phyloP scores from a whole-genome alignment of 2,113 vertebrate genomes.

The Tapirus terrestris region DNA sequence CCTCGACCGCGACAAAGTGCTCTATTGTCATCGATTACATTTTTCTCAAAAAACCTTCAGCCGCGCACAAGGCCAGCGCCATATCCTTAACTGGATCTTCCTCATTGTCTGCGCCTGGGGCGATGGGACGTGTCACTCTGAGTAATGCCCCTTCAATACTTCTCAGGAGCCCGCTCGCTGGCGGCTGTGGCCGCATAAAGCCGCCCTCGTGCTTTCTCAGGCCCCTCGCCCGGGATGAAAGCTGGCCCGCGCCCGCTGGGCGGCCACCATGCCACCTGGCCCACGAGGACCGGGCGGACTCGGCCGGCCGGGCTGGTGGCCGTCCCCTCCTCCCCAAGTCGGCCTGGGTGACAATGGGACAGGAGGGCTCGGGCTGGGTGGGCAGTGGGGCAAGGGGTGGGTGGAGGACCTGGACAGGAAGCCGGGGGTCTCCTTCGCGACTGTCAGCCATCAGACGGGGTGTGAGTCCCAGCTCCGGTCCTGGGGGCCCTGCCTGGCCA shows the following conservation, averaged over 20 bases:
- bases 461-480: too few species aligned
- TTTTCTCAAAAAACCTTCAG: slow-evolving; percentile 80
- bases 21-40: slow-evolving; percentile 84
- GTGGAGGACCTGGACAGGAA: neutral
- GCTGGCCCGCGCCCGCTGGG: neutral
- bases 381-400: neutral
- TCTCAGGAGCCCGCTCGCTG: slow-evolving; percentile 75
- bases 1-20: slow-evolving; percentile 86
- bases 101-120: slow-evolving; percentile 84
- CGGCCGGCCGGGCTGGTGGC: neutral
- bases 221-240: slow-evolving; percentile 82
- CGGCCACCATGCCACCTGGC: slow-evolving; percentile 30
- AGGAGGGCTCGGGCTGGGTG: neutral
- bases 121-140: slow-evolving; percentile 83
- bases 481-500: neutral
- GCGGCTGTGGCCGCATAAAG: slow-evolving; percentile 82
- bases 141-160: slow-evolving; percentile 83
- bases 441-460: accelerated
- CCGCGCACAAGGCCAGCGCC: slow-evolving; percentile 84
- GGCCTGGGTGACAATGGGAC: neutral
- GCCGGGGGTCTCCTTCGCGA: accelerated
- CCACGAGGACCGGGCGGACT: neutral
- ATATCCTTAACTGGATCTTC: slow-evolving; percentile 84
- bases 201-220: slow-evolving; percentile 84
- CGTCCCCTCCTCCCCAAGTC: accelerated